These are phyloP conservation scores for Ecliptopera silaceata DNA, from an alignment of 2,888 invertebrate species.

Conservation along the genomic window DNA sequence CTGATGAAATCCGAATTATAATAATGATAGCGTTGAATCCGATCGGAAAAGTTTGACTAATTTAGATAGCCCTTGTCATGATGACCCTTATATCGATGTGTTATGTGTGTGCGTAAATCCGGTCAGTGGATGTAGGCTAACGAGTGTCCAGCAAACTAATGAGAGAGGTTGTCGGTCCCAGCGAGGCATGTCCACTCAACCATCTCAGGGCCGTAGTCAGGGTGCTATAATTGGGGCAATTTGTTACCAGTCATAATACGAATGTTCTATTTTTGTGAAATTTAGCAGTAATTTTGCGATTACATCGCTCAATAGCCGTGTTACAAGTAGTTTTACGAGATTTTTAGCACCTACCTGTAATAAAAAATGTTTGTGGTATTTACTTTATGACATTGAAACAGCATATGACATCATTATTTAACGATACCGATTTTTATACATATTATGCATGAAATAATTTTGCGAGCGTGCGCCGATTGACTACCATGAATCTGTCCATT, in stretches of 20 bases:
- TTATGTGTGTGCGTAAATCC: conserved; percentile 44
- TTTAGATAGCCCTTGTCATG: conserved; percentile 26
- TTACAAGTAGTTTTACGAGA: too few relatives aligned
- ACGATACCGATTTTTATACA: too few relatives aligned
- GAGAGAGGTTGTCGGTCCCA: conserved; percentile 46
- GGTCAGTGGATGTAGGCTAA: conserved; percentile 71
- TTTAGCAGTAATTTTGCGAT: background rate
- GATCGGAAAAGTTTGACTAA: conserved; percentile 29
- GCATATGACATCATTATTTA: too few relatives aligned
- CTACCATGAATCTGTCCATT: too few relatives aligned
- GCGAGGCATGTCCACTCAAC: conserved; percentile 30
- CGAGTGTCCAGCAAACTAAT: conserved; percentile 71
- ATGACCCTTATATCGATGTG: conserved; percentile 32
- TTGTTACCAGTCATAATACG: conserved; percentile 4
- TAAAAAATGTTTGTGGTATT: background rate
- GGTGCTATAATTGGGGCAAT: conserved; percentile 8
- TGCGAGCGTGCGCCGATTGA: too few relatives aligned
- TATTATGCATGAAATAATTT: too few relatives aligned
- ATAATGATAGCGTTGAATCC: conserved; percentile 12
- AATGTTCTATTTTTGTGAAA: conserved; percentile 4
- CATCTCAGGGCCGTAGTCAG: conserved; percentile 23
- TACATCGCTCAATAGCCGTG: background rate
- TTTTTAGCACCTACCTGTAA: too few relatives aligned
- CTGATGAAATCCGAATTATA: conserved; percentile 21
- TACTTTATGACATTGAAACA: too few relatives aligned